These are phyloP conservation scores for Casuarius casuarius DNA, from an alignment of 2,113 vertebrate species.

Conservation along the genomic window DNA sequence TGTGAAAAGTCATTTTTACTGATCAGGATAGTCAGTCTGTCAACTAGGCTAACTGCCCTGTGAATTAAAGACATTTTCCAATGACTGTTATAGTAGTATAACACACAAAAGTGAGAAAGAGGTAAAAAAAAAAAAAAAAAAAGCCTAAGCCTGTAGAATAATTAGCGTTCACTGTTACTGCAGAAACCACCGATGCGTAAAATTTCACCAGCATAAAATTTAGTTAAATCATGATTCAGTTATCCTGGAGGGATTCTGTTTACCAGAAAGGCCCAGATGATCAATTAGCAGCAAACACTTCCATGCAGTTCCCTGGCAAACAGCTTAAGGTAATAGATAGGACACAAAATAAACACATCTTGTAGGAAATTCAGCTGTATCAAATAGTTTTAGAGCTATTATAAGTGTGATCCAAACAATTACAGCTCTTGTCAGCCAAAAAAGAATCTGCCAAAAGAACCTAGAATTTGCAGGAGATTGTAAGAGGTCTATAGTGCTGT, in stretches of 20 bases:
- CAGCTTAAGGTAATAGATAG: not conserved
- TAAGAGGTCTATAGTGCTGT: not conserved
- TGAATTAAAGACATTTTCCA: not conserved
- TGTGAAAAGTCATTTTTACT: not conserved
- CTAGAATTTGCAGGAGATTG: not conserved
- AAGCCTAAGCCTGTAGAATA: not conserved
- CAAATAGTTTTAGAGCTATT: not conserved
- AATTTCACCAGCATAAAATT: not conserved
- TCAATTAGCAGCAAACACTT: not conserved
- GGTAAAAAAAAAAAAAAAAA: not conserved
- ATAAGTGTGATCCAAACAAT: not conserved
- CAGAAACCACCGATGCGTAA: not conserved
- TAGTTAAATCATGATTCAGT: not conserved
- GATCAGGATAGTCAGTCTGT: not conserved
- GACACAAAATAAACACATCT: not conserved
- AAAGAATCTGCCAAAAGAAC: not conserved
- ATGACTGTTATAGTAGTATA: rapidly evolving
- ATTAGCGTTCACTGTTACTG: not conserved
- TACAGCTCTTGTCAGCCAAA: not conserved
- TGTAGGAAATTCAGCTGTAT: not conserved
- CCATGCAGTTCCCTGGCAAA: not conserved
- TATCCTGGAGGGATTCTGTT: not conserved
- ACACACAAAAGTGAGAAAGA: not conserved
- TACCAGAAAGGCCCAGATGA: not conserved
- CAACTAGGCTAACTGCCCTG: not conserved